Evolutionary conservation across 2,888 invertebrate genomes (phyloP).

Genomic region (Endotricha flammealis): DNA sequence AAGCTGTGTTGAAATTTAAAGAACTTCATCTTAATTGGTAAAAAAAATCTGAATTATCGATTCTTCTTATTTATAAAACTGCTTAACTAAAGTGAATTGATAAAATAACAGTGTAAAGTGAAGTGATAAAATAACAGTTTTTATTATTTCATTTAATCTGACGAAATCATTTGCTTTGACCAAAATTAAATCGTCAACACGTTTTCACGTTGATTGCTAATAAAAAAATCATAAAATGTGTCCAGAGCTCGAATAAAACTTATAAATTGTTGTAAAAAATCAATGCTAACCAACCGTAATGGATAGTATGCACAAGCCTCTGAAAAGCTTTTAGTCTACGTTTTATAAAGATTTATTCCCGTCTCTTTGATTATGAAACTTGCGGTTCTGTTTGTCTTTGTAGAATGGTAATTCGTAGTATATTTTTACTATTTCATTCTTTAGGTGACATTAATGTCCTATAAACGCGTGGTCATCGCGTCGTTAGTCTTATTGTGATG

Average conservation of each 20-base stretch:
- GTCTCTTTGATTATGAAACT: constrained; percentile 13
- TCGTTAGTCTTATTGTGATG: constrained; percentile 28
- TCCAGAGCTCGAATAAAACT: background rate
- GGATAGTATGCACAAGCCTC: background rate
- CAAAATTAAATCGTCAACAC: background rate
- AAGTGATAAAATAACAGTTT: too few relatives aligned
- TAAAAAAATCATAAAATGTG: background rate
- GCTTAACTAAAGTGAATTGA: too few relatives aligned
- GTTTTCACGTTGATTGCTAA: background rate
- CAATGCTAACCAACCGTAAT: background rate
- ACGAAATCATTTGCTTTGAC: background rate
- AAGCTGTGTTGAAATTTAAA: too few relatives aligned
- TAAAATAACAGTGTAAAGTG: too few relatives aligned
- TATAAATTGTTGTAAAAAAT: background rate
- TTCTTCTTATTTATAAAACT: too few relatives aligned
- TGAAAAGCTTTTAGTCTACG: background rate
- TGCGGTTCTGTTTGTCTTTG: constrained; percentile 1
- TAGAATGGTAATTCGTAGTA: constrained; percentile 13
- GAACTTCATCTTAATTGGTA: too few relatives aligned
- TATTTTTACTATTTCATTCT: constrained; percentile 36
- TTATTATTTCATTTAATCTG: too few relatives aligned
- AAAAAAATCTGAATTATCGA: too few relatives aligned
- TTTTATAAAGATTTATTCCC: background rate
- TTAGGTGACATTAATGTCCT: constrained; percentile 49
- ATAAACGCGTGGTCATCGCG: constrained; percentile 36